These are phyloP conservation scores for Alces alces DNA, from an alignment of 2,113 vertebrate species.

Conservation along the genomic window DNA sequence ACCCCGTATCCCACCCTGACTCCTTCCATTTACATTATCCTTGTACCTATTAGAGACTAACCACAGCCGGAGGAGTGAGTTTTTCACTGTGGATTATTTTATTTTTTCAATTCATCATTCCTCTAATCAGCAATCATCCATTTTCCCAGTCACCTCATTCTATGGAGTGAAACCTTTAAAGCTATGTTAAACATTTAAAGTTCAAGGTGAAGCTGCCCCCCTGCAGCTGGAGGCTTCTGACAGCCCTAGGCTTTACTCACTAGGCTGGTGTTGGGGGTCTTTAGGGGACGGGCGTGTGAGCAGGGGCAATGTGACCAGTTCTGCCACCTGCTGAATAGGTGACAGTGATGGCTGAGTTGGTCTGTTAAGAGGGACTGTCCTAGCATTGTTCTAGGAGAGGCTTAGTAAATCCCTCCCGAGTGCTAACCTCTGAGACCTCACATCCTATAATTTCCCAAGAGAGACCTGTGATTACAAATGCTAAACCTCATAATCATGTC, in stretches of 20 bases:
- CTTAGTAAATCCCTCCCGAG: slow-evolving; percentile 5
- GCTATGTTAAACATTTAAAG: neutral
- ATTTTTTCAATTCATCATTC: neutral
- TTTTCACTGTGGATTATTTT: neutral
- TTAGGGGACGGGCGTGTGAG: neutral
- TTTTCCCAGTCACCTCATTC: neutral
- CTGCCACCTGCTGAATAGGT: neutral
- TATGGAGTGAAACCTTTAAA: neutral
- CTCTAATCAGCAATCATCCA: neutral
- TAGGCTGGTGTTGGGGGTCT: neutral
- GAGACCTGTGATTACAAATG: neutral
- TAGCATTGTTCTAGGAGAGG: neutral
- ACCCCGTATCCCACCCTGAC: neutral
- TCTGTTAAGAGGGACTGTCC: neutral
- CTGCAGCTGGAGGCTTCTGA: neutral
- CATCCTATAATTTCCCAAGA: slow-evolving; percentile 21
- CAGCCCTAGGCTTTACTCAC: neutral
- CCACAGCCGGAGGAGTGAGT: neutral
- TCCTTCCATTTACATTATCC: neutral
- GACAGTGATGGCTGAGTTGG: neutral
- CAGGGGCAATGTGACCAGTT: neutral
- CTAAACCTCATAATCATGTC: neutral
- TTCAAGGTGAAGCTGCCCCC: neutral
- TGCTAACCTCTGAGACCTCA: slow-evolving; percentile 5
- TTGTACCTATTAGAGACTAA: neutral